Conservation (phyloP, 2,888 invertebrate genomes). For the Macaria liturata region DNA sequence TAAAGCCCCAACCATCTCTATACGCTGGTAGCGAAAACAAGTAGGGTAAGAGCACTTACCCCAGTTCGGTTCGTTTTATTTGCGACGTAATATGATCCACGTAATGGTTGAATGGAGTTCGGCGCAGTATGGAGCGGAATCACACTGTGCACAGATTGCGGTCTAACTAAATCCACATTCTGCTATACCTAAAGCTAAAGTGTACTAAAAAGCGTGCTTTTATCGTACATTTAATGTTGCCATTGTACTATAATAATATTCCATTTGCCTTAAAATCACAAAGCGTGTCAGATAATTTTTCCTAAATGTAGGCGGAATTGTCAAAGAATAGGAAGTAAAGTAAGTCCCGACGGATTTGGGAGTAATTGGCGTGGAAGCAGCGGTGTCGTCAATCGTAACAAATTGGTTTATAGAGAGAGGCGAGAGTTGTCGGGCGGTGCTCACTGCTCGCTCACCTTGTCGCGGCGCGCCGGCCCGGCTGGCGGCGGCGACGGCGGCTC, state of each 20-base stretch:
- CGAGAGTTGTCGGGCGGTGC: conserved; percentile 37
- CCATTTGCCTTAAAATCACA: no score
- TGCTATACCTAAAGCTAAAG: no score
- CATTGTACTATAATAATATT: no score
- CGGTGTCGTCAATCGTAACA: conserved; percentile 47
- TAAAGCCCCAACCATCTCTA: conserved; percentile 28
- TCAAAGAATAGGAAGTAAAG: background rate
- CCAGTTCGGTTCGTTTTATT: conserved; percentile 14
- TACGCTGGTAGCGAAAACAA: conserved; percentile 5
- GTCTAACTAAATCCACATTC: background rate
- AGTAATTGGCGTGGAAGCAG: conserved; percentile 11
- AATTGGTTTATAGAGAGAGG: conserved; percentile 48
- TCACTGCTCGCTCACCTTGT: no score
- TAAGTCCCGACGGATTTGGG: conserved; percentile 6
- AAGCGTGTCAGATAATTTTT: no score
- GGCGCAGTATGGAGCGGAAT: background rate
- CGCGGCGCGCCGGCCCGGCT: conserved; percentile 14
- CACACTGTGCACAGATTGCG: background rate
- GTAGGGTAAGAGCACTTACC: conserved; percentile 23
- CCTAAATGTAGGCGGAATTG: background rate
- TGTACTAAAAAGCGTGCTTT: no score
- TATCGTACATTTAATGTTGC: no score
- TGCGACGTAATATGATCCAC: conserved; percentile 11
- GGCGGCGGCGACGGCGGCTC: conserved; percentile 21
- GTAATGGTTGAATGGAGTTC: conserved; percentile 8